These are phyloP conservation scores for Pao palembangensis DNA, from an alignment of 2,113 vertebrate genomes.

Conservation along the genomic window DNA sequence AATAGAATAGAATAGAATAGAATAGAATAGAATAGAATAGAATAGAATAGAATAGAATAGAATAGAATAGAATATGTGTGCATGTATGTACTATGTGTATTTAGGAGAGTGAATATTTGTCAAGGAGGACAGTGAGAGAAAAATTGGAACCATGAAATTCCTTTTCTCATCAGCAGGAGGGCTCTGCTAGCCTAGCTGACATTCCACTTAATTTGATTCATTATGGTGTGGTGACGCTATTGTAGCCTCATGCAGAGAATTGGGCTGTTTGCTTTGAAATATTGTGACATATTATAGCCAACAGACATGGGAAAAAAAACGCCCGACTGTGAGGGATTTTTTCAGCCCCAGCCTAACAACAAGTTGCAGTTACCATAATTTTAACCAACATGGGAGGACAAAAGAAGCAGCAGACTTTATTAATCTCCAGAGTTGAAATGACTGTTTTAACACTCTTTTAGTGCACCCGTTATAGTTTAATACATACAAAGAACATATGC, in stretches of 20 bases:
- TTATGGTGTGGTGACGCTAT: slow-evolving; percentile 58
- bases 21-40: no score
- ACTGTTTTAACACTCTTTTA: no score
- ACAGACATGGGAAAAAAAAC: no score
- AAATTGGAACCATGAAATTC: slow-evolving; percentile 62
- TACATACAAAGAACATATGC: no score
- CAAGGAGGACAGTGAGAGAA: slow-evolving; percentile 44
- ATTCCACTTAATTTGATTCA: slow-evolving; percentile 76
- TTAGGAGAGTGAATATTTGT: slow-evolving; percentile 31
- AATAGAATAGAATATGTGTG: no score
- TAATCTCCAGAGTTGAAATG: no score
- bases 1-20: no score
- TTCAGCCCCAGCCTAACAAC: neutral
- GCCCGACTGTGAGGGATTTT: neutral
- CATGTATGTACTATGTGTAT: neutral
- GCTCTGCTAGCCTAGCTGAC: slow-evolving; percentile 64
- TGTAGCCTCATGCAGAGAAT: slow-evolving; percentile 61
- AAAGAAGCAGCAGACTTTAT: no score
- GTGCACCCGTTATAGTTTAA: no score
- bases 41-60: no score
- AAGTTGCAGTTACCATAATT: slow-evolving; percentile 29
- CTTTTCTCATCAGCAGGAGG: slow-evolving; percentile 63
- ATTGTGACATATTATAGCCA: slow-evolving; percentile 21
- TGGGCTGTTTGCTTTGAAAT: slow-evolving; percentile 46
- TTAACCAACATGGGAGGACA: neutral